A percentile compares a stretch with the other conserved stretches of the same genome.
Conservation (phyloP, 2,113 vertebrate species). For the Formicarius rufipectus region DNA sequence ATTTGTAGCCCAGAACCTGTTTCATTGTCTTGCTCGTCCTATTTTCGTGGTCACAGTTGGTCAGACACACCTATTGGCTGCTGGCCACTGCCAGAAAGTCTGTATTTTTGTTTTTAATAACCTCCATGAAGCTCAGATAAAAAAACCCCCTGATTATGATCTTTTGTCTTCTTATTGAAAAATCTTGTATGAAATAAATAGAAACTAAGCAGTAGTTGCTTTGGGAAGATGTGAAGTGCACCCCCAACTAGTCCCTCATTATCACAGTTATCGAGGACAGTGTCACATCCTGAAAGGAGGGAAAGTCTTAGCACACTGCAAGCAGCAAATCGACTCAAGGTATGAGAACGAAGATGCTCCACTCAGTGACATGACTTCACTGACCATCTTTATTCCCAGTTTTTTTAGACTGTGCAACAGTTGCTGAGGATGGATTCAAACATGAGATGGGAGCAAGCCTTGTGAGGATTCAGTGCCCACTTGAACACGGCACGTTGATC, state of each 20-base stretch:
- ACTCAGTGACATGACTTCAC: constrained; percentile 24
- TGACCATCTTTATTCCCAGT: constrained; percentile 14
- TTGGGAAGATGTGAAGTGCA: not conserved
- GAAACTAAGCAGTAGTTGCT: not conserved
- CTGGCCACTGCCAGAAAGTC: not conserved
- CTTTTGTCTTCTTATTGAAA: not conserved
- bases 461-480: not conserved
- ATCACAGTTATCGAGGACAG: not conserved
- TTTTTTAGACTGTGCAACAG: not conserved
- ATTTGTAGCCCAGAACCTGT: not conserved
- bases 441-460: not conserved
- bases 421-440: not conserved
- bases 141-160: not conserved
- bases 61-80: constrained; percentile 16
- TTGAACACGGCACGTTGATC: not conserved
- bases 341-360: constrained; percentile 1
- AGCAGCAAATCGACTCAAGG: constrained; percentile 23
- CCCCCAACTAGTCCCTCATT: not conserved
- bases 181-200: not conserved
- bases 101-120: not conserved
- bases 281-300: not conserved
- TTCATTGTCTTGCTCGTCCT: not conserved
- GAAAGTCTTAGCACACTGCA: constrained; percentile 29
- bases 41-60: constrained; percentile 45
- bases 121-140: not conserved